Conservation (phyloP, 2,113 vertebrate genomes). For the Oreotrochilus melanogaster region DNA sequence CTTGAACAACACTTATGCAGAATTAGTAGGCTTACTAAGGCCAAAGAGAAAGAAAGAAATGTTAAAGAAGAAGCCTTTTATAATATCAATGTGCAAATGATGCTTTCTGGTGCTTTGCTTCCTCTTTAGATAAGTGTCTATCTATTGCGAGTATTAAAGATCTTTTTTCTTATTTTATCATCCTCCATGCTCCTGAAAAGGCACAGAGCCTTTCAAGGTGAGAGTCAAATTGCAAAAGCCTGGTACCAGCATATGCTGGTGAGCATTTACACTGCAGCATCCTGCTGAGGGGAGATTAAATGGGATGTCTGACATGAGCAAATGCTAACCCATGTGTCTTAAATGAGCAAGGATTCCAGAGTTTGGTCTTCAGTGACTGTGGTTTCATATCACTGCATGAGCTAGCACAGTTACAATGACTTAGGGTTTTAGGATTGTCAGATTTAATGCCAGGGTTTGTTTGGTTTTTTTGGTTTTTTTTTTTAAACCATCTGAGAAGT, state of each 20-base stretch:
- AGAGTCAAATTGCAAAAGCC: background rate
- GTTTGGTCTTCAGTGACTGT: background rate
- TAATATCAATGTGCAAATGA: background rate
- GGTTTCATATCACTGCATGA: background rate
- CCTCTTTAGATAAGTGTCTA: background rate
- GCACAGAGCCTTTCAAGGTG: background rate
- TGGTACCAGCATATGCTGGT: background rate
- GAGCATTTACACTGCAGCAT: background rate
- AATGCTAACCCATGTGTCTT: background rate
- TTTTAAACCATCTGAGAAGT: conserved; percentile 69
- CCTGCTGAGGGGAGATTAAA: background rate
- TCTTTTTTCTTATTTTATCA: background rate
- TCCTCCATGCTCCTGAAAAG: background rate
- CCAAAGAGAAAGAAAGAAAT: background rate
- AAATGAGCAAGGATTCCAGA: background rate
- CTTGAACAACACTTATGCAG: background rate
- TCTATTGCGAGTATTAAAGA: background rate
- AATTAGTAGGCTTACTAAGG: background rate
- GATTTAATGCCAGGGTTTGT: conserved; percentile 59
- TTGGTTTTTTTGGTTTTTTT: background rate
- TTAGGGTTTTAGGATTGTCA: conserved; percentile 60
- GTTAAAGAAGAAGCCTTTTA: background rate
- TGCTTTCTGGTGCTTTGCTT: background rate
- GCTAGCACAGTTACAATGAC: conserved; percentile 19
- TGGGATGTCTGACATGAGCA: background rate